Evolutionary conservation across 1,140 invertebrate genomes (phyloP), one percentile per base, ranked within the genome.

Genomic region (Galleria mellonella): DNA sequence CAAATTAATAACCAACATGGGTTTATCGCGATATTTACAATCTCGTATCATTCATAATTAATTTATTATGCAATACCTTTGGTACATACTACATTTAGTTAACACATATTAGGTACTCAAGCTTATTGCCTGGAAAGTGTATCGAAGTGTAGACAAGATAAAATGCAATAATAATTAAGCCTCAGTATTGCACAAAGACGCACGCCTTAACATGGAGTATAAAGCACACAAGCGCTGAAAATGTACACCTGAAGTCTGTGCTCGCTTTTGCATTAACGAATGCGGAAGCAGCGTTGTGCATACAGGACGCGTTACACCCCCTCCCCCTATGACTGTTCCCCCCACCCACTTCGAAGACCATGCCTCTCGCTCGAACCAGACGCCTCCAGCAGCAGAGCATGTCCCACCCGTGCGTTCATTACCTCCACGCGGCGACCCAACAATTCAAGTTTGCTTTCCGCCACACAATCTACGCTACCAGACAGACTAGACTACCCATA

Each of bases 181-280:
- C 50, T 62, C 47, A 78, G 67, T 63, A 76, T 70, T 75, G 70
- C 63, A 78, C 66, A 78, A 78, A 84, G 77, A 78, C 66, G 77
- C 65, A 70, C 65, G 71, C 70, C 77, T 77, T 72, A 75, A 56
- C 75, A 72, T 78, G 62, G 61, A 78, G 72, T 77, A 72, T 72
- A 83, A 79, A 81, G 72, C 70, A 81, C 70, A 84, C 73, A 71
- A 72, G 76, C 77, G 64, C 78, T 84, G 81, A 84, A 84, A 84
- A 83, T 84, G 78, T 81, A 82, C 79, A 84, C 78, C 78, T 83
- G 76, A 83, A 83, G 74, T 79, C 75, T 78, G 67, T 67, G 65
- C 75, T 64, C 75, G 78, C 76, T 79, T 85, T 85, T 85, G 78
- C 78, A 82, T 85, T 85, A 85, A 85, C 81, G 81, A 83, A 85